phyloP scores from a whole-genome alignment of 2,113 vertebrate species.

The Zapus hudsonius region DNA sequence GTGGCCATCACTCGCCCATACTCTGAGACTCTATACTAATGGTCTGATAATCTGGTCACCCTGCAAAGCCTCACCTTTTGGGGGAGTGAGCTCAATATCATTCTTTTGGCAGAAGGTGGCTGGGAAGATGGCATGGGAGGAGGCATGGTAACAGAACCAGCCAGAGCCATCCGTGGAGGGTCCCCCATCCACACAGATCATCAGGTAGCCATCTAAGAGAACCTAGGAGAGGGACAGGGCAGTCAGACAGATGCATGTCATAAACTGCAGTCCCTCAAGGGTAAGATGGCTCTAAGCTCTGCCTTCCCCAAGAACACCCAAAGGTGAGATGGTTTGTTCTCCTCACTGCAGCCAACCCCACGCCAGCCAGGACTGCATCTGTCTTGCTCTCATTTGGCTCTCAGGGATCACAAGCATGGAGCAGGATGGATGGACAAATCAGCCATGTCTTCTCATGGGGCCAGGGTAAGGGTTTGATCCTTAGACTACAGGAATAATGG shows the following conservation, averaged over 20 bases:
- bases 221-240: constrained; percentile 79
- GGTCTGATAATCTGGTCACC: background rate
- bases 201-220: constrained; percentile 94
- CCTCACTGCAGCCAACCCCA: background rate
- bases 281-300: background rate
- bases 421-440: rapidly evolving
- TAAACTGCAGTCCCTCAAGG: background rate
- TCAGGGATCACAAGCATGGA: background rate
- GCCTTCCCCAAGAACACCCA: background rate
- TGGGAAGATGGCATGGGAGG: constrained; percentile 94
- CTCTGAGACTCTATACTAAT: too few species aligned
- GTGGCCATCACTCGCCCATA: background rate
- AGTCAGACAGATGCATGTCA: rapidly evolving
- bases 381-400: background rate
- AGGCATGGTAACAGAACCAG: constrained; percentile 97
- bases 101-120: constrained; percentile 93
- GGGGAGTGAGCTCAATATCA: constrained; percentile 90
- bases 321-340: background rate
- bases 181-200: constrained; percentile 94
- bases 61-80: constrained; percentile 86
- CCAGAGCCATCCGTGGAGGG: constrained; percentile 87
- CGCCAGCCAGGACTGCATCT: rapidly evolving
- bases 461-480: rapidly evolving
- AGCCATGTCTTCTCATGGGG: background rate
- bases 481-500: background rate